Evolutionary conservation across 2,113 vertebrate genomes (phyloP), one percentile per base, ranked within the genome.

Genomic region (Callipepla californica): DNA sequence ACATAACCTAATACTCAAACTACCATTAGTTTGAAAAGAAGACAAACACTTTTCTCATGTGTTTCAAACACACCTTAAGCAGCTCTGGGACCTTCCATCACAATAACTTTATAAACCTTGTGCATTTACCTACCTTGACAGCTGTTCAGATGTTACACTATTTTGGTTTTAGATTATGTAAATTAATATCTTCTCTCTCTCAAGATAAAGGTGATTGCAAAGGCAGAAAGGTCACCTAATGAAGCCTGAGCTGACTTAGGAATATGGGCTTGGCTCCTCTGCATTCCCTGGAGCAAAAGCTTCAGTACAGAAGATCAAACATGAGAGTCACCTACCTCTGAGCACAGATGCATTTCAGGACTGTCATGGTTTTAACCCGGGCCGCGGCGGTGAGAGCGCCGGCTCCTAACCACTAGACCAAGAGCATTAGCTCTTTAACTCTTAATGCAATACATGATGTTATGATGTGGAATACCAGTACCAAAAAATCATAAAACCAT

Each of bases 401-500:
- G 97, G 98, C 98, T 98, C 98, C 98, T 98, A 97, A 98, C 98
- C 98, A 98, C 98, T 98, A 98, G 97, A 98, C 97, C 97, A 98
- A 36, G 36, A 36, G 36, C 36, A 36, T 36, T 36, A 36, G 34
- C 34, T 36, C 34, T 36, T 36, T 36, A 36, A 6, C 34, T 36
- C 34, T 36, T 36, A 36, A 36, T 36, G 34, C 34, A 36, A 36
- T 36, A 36, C 34, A 36, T 36, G 34, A 36, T 36, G 34, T 36
- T 36, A 36, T 36, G 34, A 36, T 36, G 34, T 36, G 34, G 34
- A 36, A 36, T 36, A 36, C 34, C 34, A 36, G 34, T 36, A 36
- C 34, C 34, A 36, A 36, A 36, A 36, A 36, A n/a, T n/a, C n/a
- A n/a, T n/a, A n/a, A n/a, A n/a, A n/a, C n/a, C n/a, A n/a, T n/a